phyloP scores from a whole-genome alignment of 2,113 vertebrate species.

The Orycteropus afer region DNA sequence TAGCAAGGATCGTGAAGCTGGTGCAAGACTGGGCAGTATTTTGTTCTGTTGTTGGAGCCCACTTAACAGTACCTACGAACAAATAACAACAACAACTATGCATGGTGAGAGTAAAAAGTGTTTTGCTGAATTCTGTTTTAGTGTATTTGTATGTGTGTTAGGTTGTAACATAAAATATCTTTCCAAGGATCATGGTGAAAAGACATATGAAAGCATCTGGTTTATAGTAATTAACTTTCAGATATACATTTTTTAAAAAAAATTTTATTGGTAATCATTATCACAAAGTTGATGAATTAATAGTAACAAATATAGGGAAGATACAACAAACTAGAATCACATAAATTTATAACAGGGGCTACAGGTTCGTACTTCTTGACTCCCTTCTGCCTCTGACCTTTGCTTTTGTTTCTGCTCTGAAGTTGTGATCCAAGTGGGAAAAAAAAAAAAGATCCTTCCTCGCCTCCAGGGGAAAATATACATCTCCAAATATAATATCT shows the following conservation, averaged over 20 bases:
- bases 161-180: not conserved
- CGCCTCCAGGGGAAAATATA: not conserved
- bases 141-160: not conserved
- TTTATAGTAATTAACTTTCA: not conserved
- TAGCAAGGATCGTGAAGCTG: too few species aligned
- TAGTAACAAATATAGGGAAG: not conserved
- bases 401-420: conserved; percentile 11
- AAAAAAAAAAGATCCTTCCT: not conserved
- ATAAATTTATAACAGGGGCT: not conserved
- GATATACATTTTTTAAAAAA: not conserved
- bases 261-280: not conserved
- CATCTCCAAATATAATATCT: not conserved
- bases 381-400: not conserved
- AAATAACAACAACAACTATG: too few species aligned
- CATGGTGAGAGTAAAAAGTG: not conserved
- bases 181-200: not conserved
- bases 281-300: not conserved
- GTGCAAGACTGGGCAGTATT: too few species aligned
- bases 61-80: too few species aligned
- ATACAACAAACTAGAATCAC: conserved; percentile 16
- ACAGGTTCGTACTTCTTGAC: not conserved
- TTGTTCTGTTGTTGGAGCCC: too few species aligned
- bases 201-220: not conserved
- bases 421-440: not conserved
- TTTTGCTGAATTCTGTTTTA: not conserved